These are phyloP conservation scores for Ictalurus furcatus DNA, from an alignment of 2,113 vertebrate species.

Conservation along the genomic window DNA sequence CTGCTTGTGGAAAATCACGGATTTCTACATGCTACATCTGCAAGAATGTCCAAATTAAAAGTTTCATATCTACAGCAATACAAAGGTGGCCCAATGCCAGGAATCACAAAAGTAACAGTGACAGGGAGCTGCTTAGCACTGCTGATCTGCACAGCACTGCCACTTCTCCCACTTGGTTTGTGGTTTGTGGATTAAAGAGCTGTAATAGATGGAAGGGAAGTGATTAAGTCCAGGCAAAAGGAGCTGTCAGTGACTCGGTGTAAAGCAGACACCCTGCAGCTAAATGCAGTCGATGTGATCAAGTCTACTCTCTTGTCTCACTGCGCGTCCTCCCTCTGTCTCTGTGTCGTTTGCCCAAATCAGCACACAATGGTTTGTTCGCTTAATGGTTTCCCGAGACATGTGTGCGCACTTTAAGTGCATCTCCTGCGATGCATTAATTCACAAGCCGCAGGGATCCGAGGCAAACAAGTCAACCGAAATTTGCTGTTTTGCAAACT, in stretches of 20 bases:
- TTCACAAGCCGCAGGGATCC: conserved; percentile 26
- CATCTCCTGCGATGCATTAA: conserved; percentile 31
- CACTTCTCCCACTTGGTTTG: conserved; percentile 22
- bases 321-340: conserved; percentile 4
- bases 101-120: background rate
- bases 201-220: conserved; percentile 36
- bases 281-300: conserved; percentile 44
- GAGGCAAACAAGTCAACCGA: conserved; percentile 13
- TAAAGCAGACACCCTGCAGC: conserved; percentile 40
- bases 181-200: conserved; percentile 42
- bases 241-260: conserved; percentile 30
- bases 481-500: conserved; percentile 8
- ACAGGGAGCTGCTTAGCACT: conserved; percentile 7
- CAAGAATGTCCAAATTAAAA: background rate
- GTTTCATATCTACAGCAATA: background rate
- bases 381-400: conserved; percentile 18
- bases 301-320: conserved; percentile 34
- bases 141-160: conserved; percentile 23
- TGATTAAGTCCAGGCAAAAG: conserved; percentile 45
- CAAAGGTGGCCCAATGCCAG: background rate
- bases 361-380: background rate
- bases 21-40: background rate
- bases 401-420: conserved; percentile 3
- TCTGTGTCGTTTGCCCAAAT: conserved; percentile 7
- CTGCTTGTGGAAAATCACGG: no score